Conservation (phyloP, 1,140 invertebrate species). For the Drosophila virilis region DNA sequence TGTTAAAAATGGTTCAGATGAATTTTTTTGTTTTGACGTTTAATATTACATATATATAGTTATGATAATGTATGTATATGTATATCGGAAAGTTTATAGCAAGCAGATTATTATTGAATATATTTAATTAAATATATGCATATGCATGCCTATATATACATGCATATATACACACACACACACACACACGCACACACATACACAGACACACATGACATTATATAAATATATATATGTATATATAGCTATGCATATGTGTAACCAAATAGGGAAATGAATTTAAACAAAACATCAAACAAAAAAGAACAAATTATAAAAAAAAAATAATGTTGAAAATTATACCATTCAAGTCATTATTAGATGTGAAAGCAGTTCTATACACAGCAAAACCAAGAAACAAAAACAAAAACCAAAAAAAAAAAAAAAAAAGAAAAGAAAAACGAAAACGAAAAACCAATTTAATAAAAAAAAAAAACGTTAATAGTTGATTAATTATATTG, state of each 20-base stretch:
- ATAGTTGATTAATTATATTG: slow-evolving; percentile 82
- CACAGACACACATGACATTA: slow-evolving; percentile 25
- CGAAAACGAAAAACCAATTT: not conserved
- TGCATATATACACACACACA: slow-evolving; percentile 8
- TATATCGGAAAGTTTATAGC: slow-evolving; percentile 69
- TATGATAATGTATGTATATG: slow-evolving; percentile 80
- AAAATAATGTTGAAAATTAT: slow-evolving; percentile 74
- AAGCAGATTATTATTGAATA: slow-evolving; percentile 47
- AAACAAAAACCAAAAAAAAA: slow-evolving; percentile 32
- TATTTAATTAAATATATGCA: slow-evolving; percentile 56
- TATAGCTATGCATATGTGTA: slow-evolving; percentile 55
- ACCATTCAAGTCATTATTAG: slow-evolving; percentile 81
- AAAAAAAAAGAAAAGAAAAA: slow-evolving; percentile 1
- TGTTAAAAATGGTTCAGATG: slow-evolving; percentile 75
- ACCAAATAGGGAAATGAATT: slow-evolving; percentile 80
- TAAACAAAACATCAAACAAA: slow-evolving; percentile 65
- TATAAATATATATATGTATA: slow-evolving; percentile 37
- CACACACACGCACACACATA: not conserved
- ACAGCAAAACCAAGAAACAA: slow-evolving; percentile 17
- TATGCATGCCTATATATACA: slow-evolving; percentile 26
- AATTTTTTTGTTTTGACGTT: slow-evolving; percentile 63
- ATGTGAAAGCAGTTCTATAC: slow-evolving; percentile 77
- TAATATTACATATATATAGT: slow-evolving; percentile 70
- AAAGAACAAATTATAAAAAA: no score
- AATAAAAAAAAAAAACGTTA: slow-evolving; percentile 55